Percentiles rank a stretch among this genome's conserved stretches.
phyloP scores from a whole-genome alignment of 2,797 vertebrate species.

The Rhynchotus rufescens region DNA sequence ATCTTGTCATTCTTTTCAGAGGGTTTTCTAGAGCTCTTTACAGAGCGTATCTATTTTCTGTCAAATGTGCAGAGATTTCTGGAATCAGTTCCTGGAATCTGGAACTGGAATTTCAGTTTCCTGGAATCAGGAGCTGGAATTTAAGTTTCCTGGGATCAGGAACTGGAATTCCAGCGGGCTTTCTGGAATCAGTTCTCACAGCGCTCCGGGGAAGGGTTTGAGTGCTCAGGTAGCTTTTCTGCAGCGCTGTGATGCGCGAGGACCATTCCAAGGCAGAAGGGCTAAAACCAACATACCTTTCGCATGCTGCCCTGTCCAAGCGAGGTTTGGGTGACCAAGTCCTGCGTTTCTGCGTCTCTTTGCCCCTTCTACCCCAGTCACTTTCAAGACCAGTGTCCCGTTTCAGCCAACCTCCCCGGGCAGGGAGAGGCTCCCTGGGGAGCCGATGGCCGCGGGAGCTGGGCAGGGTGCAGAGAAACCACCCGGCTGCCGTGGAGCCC shows the following conservation, averaged over 20 bases:
- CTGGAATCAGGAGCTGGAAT: too few species aligned
- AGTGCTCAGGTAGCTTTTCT: background rate
- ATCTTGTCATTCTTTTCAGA: fast-evolving
- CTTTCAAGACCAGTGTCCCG: background rate
- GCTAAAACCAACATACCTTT: background rate
- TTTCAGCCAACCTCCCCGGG: background rate
- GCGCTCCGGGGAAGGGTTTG: background rate
- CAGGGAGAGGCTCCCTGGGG: too few species aligned
- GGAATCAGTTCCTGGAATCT: fast-evolving
- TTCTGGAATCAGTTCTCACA: too few species aligned
- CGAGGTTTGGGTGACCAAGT: background rate
- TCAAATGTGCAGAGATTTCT: background rate
- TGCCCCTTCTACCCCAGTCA: background rate
- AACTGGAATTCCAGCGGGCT: too few species aligned
- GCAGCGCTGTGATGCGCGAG: background rate
- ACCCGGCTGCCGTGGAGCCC: too few species aligned
- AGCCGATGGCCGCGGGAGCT: background rate
- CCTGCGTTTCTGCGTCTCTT: background rate
- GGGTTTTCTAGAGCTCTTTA: background rate
- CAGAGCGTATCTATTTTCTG: fast-evolving
- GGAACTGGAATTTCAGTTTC: background rate
- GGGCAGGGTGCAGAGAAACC: too few species aligned
- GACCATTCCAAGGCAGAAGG: background rate
- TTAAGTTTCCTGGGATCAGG: too few species aligned
- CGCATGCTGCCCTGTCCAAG: background rate